Percentiles rank a stretch among this genome's conserved stretches.
Conservation (phyloP, 2,888 invertebrate species). For the Dryobota labecula region DNA sequence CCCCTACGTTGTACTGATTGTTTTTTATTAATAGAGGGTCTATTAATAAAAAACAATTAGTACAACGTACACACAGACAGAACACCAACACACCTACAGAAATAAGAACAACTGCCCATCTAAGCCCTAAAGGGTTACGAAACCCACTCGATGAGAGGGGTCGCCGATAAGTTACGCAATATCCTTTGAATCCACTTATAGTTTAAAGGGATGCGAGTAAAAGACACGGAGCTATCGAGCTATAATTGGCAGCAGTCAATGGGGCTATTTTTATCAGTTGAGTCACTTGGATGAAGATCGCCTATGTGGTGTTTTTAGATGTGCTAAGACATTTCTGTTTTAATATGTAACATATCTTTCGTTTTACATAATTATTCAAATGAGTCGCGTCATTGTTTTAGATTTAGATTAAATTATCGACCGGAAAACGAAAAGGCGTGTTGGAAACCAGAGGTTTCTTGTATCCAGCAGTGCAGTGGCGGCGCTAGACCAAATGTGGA, state of each 20-base stretch:
- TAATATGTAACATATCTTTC: neutral
- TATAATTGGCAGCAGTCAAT: conserved; percentile 53
- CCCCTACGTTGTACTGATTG: neutral
- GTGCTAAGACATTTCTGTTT: conserved; percentile 12
- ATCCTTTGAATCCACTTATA: conserved; percentile 35
- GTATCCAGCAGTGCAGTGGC: neutral
- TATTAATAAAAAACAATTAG: too few relatives aligned
- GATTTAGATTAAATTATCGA: too few relatives aligned
- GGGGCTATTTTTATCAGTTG: conserved; percentile 33
- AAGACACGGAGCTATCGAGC: conserved; percentile 25
- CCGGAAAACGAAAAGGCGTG: too few relatives aligned
- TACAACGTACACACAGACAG: too few relatives aligned
- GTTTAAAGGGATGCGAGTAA: conserved; percentile 27
- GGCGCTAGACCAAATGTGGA: too few relatives aligned
- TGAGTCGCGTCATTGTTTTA: neutral
- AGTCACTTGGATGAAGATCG: conserved; percentile 14
- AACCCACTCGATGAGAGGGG: conserved; percentile 38
- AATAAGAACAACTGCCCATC: conserved; percentile 2
- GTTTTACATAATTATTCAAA: conserved; percentile 6
- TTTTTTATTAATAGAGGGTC: too few relatives aligned
- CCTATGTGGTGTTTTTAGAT: conserved; percentile 24
- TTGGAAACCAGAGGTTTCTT: neutral
- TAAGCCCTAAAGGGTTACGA: conserved; percentile 8
- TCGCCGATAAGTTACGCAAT: conserved; percentile 24
- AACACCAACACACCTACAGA: too few relatives aligned